Evolutionary conservation across 1,140 invertebrate species (phyloP).

Genomic region (Akabosia matsudoensis): DNA sequence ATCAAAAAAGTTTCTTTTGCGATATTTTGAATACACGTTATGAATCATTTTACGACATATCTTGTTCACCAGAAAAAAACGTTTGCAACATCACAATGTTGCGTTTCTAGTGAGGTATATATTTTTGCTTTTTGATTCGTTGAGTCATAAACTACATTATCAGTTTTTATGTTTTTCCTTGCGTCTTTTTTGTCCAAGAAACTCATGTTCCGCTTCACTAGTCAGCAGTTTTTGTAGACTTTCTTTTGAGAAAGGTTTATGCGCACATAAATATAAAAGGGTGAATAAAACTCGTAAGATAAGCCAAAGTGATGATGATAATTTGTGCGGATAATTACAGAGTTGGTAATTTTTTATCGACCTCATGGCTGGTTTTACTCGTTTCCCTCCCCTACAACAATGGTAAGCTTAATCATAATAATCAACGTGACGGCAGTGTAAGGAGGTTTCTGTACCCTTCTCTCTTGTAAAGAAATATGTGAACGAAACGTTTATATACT

Average conservation of each 20-base stretch:
- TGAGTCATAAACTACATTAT: too few relatives aligned
- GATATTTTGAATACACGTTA: too few relatives aligned
- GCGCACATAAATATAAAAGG: background rate
- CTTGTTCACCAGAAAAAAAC: too few relatives aligned
- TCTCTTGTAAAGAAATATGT: background rate
- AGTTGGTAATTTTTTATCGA: conserved; percentile 46
- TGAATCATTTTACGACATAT: too few relatives aligned
- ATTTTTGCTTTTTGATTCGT: too few relatives aligned
- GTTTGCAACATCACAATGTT: too few relatives aligned
- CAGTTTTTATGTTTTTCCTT: too few relatives aligned
- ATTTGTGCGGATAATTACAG: conserved; percentile 46
- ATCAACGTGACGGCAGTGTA: background rate
- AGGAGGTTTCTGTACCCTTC: background rate
- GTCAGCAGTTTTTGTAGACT: background rate
- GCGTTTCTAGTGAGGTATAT: too few relatives aligned
- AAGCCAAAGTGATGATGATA: conserved; percentile 42
- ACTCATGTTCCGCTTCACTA: background rate
- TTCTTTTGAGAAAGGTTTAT: background rate
- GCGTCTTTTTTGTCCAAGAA: too few relatives aligned
- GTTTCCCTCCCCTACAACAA: conserved; percentile 27
- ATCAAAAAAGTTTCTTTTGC: too few relatives aligned
- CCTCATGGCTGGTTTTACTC: conserved; percentile 43
- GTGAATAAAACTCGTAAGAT: background rate
- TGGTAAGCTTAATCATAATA: conserved; percentile 20
- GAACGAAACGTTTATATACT: too few relatives aligned